Evolutionary conservation across 1,140 invertebrate genomes (phyloP).

Genomic region (Drosophila setifemur): DNA sequence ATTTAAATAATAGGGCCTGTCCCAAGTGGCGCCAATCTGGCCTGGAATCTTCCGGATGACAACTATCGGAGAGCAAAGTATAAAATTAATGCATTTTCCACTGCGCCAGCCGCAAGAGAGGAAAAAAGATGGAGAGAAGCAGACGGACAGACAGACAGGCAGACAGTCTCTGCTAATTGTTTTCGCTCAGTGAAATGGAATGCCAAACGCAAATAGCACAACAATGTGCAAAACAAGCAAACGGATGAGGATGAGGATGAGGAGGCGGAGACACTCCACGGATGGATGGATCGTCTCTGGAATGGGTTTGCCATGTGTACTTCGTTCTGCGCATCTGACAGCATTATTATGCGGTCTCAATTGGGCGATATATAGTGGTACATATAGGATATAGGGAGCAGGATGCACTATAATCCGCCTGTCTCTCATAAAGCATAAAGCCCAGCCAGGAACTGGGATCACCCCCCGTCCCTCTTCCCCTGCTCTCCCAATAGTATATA

Average conservation of each 20-base stretch:
- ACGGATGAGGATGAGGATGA: too few relatives aligned
- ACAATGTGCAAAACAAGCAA: slow-evolving; percentile 75
- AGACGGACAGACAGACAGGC: slow-evolving; percentile 9
- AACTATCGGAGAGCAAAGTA: slow-evolving; percentile 50
- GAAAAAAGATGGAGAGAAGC: slow-evolving; percentile 1
- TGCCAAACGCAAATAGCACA: slow-evolving; percentile 73
- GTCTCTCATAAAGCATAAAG: slow-evolving; percentile 69
- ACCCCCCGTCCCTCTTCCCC: neutral
- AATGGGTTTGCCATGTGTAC: slow-evolving; percentile 54
- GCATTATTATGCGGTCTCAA: slow-evolving; percentile 70
- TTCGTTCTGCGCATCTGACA: slow-evolving; percentile 47
- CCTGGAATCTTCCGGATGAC: slow-evolving; percentile 29
- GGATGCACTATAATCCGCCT: slow-evolving; percentile 42
- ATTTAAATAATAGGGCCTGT: neutral
- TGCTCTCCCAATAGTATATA: slow-evolving; percentile 27
- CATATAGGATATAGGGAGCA: slow-evolving; percentile 1
- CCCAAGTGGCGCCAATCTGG: slow-evolving; percentile 25
- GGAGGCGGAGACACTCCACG: slow-evolving; percentile 37
- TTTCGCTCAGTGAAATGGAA: slow-evolving; percentile 67
- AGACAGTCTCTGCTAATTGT: slow-evolving; percentile 57
- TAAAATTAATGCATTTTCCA: slow-evolving; percentile 45
- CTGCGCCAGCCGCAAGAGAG: slow-evolving; percentile 6
- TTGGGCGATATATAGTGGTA: too few relatives aligned
- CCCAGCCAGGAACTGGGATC: slow-evolving; percentile 16
- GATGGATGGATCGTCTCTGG: slow-evolving; percentile 29